Base-by-base conservation (phyloP, 2,113 vertebrate genomes). In the Lepus americanus region DNA sequence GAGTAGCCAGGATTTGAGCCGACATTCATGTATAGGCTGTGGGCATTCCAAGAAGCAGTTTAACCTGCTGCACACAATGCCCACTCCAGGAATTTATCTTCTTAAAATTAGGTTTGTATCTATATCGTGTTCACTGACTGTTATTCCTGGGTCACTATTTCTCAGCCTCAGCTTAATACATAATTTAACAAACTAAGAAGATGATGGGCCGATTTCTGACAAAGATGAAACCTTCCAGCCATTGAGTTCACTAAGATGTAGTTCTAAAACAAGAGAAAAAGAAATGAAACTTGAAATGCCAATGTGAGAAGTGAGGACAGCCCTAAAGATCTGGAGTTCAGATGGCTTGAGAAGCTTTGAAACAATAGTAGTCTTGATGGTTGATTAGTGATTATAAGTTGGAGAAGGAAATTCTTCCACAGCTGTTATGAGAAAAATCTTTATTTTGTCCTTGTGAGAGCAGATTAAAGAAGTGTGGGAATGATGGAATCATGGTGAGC, bases 101-200 rank as follows among this genome's bases (percentile, higher is more conserved):
- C 51, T 93, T 63, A 90, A 72, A 53, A 63, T 59, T 83, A 76
- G 70, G 33, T 69, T 70, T 63, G 13, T 66, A 11, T 80, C 73
- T 51, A 19, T 63, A 29, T 66, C n/a, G 59, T 29, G 6, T 8
- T 59, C 67, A 53, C 19, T 80, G 77, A 86, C n/a, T 73, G n/a
- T 53, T 85, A 80, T 85, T 91, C 44, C 78, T 59, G 1, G 16
- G 49, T n/a, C 78, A 69, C 73, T 81, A 80, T 81, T 85, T 89
- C n/a, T 59, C 22, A 44, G 44, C 44, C 44, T 44, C 19, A 64
- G 20, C 20, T n/a, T 79, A 77, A 64, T 29, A 67, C 9, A 44
- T 17, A 92, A n/a, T 0, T 82, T 49, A 77, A 16, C 44, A 73
- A 79, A 7, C 29, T 74, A 22, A 29, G 51, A 73, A 53, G 69